These are phyloP conservation scores for Sminthopsis crassicaudata DNA, from an alignment of 2,113 vertebrate genomes.

Conservation along the genomic window DNA sequence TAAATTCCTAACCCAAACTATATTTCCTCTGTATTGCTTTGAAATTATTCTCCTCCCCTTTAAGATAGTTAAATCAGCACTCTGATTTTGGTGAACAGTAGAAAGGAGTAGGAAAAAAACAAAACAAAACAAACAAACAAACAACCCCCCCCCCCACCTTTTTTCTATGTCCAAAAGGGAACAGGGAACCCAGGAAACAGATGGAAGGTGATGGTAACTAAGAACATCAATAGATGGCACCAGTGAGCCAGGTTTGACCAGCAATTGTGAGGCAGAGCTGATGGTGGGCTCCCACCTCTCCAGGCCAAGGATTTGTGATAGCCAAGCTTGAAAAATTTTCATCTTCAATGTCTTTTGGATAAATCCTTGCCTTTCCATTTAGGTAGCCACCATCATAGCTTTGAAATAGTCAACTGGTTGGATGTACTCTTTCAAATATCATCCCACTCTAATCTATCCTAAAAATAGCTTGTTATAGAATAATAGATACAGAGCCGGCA, in stretches of 20 bases:
- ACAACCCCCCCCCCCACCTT: background rate
- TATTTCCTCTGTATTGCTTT: background rate
- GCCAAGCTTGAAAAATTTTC: conserved; percentile 24
- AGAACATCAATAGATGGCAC: background rate
- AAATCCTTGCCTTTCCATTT: background rate
- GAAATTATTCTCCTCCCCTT: background rate
- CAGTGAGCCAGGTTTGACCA: background rate
- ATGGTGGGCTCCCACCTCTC: background rate
- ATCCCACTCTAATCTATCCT: conserved; percentile 4
- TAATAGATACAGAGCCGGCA: background rate
- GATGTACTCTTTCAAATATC: background rate
- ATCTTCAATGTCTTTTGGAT: background rate
- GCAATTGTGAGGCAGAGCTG: background rate
- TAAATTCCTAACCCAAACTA: background rate
- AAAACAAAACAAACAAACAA: background rate
- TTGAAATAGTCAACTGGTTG: background rate
- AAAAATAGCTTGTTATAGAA: background rate
- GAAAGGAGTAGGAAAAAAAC: background rate
- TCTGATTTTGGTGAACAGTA: background rate
- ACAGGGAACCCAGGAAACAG: background rate
- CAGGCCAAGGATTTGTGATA: background rate
- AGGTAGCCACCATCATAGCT: background rate
- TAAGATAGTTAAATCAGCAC: background rate
- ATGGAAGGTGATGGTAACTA: background rate
- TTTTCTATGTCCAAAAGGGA: background rate